Evolutionary conservation across 2,113 vertebrate genomes (phyloP).

Genomic region (Anolis carolinensis): DNA sequence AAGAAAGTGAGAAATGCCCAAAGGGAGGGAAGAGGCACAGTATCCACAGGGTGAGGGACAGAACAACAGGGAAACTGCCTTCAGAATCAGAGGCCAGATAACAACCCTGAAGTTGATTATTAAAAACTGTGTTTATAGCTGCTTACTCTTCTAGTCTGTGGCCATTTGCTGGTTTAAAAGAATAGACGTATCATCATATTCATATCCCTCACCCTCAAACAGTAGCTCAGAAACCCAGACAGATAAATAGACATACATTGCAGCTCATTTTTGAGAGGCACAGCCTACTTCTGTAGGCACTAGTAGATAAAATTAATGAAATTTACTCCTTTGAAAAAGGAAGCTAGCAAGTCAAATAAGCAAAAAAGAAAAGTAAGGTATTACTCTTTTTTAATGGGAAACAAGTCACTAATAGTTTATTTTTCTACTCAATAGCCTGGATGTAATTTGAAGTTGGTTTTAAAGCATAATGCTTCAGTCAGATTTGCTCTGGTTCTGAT

Average conservation of each 20-base stretch:
- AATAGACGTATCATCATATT: neutral
- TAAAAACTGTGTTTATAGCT: neutral
- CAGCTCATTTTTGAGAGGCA: neutral
- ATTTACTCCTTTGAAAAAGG: neutral
- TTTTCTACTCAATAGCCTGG: neutral
- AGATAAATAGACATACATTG: neutral
- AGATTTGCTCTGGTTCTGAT: neutral
- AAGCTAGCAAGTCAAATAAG: neutral
- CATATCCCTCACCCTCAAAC: neutral
- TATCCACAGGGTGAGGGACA: no score
- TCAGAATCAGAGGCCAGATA: neutral
- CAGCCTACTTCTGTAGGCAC: neutral
- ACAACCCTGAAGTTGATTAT: neutral
- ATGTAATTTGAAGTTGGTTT: neutral
- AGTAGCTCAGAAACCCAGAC: neutral
- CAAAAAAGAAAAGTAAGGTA: fast-evolving
- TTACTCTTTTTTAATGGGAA: neutral
- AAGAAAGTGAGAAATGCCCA: neutral
- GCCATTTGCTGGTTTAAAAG: neutral
- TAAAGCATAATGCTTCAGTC: neutral
- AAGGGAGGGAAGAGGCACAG: neutral
- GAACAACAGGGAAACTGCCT: neutral
- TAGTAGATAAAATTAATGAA: neutral
- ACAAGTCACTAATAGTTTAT: neutral
- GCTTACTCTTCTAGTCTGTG: neutral